phyloP scores from a whole-genome alignment of 2,113 vertebrate genomes.

The Pseudorectes ferrugineus region DNA sequence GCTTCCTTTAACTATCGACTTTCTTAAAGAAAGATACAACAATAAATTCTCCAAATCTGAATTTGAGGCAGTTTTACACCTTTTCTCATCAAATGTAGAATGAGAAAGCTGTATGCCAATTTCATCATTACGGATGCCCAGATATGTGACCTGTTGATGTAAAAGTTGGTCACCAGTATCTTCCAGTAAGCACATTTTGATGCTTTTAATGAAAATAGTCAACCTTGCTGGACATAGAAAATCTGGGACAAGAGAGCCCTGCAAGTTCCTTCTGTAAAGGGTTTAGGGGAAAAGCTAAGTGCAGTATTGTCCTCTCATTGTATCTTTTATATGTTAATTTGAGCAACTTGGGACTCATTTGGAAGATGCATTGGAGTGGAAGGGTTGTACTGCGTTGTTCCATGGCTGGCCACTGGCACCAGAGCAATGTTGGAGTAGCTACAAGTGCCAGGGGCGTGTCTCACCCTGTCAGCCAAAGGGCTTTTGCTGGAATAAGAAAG shows the following conservation, averaged over 20 bases:
- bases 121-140: neutral
- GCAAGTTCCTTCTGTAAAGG: neutral
- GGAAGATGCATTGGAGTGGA: neutral
- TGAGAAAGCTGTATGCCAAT: neutral
- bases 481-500: neutral
- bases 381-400: neutral
- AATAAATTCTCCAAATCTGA: neutral
- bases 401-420: neutral
- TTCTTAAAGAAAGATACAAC: neutral
- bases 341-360: neutral
- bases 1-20: neutral
- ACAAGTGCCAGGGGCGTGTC: fast-evolving
- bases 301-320: too few species aligned
- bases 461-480: neutral
- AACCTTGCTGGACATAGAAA: neutral
- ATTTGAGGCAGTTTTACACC: neutral
- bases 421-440: neutral
- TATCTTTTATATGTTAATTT: neutral
- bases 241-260: neutral
- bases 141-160: neutral
- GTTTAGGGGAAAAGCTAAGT: neutral
- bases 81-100: neutral
- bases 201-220: neutral
- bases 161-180: neutral
- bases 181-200: neutral